Percentiles rank a stretch among this genome's conserved stretches.
These are phyloP conservation scores for Mesembrinibis cayennensis DNA, from an alignment of 2,113 vertebrate genomes.

Conservation along the genomic window DNA sequence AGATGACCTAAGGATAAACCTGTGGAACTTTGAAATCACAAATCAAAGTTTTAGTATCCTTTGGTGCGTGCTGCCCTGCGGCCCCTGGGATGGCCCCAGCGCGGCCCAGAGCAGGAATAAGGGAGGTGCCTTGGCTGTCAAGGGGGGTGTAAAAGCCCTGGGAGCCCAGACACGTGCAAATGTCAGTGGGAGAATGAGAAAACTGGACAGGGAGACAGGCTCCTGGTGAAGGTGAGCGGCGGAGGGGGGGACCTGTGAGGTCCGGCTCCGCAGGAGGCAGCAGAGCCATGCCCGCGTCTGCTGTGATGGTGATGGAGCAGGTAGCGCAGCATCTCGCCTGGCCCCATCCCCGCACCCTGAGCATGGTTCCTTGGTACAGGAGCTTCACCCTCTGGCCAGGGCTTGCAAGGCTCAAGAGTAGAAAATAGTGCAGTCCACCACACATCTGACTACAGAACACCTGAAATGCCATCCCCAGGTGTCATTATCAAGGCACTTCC, in stretches of 20 bases:
- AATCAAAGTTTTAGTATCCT: constrained; percentile 99
- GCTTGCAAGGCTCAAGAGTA: not conserved
- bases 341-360: fast-evolving
- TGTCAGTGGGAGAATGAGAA: not conserved
- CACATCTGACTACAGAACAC: fast-evolving
- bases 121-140: not conserved
- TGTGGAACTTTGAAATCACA: constrained; percentile 97
- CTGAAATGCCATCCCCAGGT: fast-evolving
- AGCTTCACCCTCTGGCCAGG: not conserved
- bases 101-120: not conserved
- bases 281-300: fast-evolving
- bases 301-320: fast-evolving
- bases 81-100: not conserved
- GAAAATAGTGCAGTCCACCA: fast-evolving
- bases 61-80: fast-evolving
- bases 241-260: not conserved
- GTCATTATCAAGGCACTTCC: not conserved
- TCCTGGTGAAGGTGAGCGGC: fast-evolving
- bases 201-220: not conserved
- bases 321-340: fast-evolving
- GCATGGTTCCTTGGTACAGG: fast-evolving
- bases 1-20: constrained; percentile 93
- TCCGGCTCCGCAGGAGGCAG: fast-evolving
- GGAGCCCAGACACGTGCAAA: fast-evolving
- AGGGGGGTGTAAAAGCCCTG: not conserved